Conservation (phyloP, 2,113 vertebrate species). For the Caranx melampygus region DNA sequence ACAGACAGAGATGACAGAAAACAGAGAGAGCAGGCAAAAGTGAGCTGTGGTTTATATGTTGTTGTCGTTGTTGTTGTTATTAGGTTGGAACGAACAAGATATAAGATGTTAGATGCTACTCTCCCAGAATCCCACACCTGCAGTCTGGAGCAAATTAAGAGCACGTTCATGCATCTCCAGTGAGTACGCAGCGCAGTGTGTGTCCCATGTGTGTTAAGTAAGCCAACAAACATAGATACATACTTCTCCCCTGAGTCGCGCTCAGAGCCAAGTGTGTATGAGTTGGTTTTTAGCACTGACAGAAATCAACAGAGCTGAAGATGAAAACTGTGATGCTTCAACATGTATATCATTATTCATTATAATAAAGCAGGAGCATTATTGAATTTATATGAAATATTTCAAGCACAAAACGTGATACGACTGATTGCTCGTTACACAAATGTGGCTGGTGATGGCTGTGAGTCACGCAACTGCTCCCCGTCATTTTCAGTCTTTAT, state of each 20-base stretch:
- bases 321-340: neutral
- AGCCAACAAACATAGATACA: neutral
- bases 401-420: neutral
- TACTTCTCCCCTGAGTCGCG: neutral
- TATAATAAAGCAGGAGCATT: no score
- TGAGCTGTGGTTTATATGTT: neutral
- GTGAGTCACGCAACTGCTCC: neutral
- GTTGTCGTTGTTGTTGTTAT: neutral
- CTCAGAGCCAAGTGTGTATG: neutral
- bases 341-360: no score
- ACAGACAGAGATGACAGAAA: no score
- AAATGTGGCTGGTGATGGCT: neutral
- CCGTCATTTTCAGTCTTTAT: neutral
- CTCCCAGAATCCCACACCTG: neutral
- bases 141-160: neutral
- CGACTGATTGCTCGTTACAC: no score
- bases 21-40: neutral
- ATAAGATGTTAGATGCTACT: neutral
- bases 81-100: neutral
- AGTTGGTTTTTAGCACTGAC: neutral
- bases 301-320: neutral
- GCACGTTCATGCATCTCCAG: neutral
- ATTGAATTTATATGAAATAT: neutral
- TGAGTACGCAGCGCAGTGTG: neutral
- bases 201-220: neutral